These are phyloP conservation scores for Ctenodactylus gundi DNA, from an alignment of 2,113 vertebrate genomes.

Conservation along the genomic window DNA sequence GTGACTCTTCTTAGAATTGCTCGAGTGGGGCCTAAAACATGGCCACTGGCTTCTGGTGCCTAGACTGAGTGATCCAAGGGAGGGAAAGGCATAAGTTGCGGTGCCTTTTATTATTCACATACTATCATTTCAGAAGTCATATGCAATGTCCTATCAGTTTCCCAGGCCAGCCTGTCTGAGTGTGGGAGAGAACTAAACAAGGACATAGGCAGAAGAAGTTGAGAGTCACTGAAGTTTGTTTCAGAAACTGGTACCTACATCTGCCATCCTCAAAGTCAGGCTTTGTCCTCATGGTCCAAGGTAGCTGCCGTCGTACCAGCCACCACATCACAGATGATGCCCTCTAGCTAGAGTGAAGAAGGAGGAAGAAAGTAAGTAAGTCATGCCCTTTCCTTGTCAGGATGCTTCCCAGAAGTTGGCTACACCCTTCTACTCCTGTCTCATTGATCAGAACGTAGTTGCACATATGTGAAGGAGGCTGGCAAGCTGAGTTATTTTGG, in stretches of 20 bases:
- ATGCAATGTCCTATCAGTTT: neutral
- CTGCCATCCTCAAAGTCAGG: neutral
- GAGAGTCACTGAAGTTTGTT: neutral
- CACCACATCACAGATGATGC: neutral
- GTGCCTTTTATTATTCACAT: neutral
- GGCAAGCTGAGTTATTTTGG: constrained; percentile 22
- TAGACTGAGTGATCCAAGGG: neutral
- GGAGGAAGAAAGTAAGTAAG: neutral
- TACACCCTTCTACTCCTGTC: neutral
- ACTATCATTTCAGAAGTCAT: neutral
- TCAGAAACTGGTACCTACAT: neutral
- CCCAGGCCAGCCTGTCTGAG: neutral
- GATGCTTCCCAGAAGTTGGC: neutral
- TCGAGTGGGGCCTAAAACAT: neutral
- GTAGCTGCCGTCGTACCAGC: neutral
- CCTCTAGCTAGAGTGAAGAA: neutral
- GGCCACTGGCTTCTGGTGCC: neutral
- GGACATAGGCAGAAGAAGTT: neutral
- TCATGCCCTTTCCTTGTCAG: neutral
- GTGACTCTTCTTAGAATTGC: neutral
- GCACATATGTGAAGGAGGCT: constrained; percentile 22
- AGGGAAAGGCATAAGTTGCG: neutral
- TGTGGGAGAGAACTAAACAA: neutral
- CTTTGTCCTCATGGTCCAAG: neutral
- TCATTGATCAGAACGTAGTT: neutral